A percentile compares a stretch with the other conserved stretches of the same genome.
Conservation (phyloP, 2,888 invertebrate genomes). For the Calameuta filiformis region DNA sequence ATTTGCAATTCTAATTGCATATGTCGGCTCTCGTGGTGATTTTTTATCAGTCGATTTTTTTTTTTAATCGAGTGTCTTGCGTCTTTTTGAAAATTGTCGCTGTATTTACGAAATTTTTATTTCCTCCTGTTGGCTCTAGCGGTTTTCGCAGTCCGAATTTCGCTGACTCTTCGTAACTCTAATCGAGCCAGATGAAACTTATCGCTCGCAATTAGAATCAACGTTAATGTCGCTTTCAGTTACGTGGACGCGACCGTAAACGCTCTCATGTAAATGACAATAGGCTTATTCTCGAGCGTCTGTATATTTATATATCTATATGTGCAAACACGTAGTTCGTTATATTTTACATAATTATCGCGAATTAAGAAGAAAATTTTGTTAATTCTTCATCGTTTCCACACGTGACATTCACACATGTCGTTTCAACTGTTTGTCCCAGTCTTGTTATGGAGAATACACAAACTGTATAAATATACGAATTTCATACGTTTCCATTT, state of each 20-base stretch:
- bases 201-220: neutral
- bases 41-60: too few relatives aligned
- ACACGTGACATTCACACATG: neutral
- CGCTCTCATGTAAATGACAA: neutral
- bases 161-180: neutral
- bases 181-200: neutral
- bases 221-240: neutral
- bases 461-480: neutral
- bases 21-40: too few relatives aligned
- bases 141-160: neutral
- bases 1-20: neutral
- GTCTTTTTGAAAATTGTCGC: too few relatives aligned
- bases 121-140: neutral
- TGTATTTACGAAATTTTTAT: too few relatives aligned
- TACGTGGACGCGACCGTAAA: neutral
- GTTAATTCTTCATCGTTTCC: neutral
- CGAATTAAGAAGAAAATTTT: neutral
- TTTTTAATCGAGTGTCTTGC: too few relatives aligned
- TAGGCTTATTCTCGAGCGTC: neutral
- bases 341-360: slow-evolving; percentile 14
- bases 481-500: neutral
- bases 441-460: neutral
- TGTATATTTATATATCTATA: neutral
- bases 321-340: slow-evolving; percentile 5
- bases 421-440: neutral